Evolutionary conservation across 2,797 vertebrate species (phyloP).

Genomic region (Chloroceryle inda): DNA sequence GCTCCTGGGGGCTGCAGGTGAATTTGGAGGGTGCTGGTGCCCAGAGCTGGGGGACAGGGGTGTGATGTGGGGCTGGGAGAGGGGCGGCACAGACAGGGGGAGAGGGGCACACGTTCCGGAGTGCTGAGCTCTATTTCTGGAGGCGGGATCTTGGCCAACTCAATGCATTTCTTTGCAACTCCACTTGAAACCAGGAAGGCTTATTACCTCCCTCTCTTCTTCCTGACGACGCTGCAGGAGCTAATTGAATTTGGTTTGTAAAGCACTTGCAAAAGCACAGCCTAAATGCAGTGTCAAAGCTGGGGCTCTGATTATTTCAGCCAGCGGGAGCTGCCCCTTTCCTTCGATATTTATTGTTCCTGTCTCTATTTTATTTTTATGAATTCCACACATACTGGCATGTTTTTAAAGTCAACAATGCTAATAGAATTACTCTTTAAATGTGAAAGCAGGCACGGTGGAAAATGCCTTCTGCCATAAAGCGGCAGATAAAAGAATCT

Average conservation of each 20-base stretch:
- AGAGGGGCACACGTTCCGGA: neutral
- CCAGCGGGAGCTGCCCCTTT: constrained; percentile 70
- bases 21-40: neutral
- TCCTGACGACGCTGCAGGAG: constrained; percentile 53
- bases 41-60: accelerated
- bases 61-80: neutral
- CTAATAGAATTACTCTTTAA: constrained; percentile 52
- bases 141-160: constrained; percentile 36
- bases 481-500: constrained; percentile 51
- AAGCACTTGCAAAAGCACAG: constrained; percentile 72
- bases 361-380: constrained; percentile 66
- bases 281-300: constrained; percentile 62
- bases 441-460: constrained; percentile 49
- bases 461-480: constrained; percentile 61
- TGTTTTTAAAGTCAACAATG: constrained; percentile 64
- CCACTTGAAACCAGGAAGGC: constrained; percentile 57
- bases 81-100: neutral
- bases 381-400: constrained; percentile 70
- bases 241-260: constrained; percentile 74
- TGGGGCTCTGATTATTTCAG: constrained; percentile 58
- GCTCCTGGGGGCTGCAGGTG: accelerated
- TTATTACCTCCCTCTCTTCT: constrained; percentile 56
- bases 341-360: constrained; percentile 71
- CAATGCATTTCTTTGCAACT: constrained; percentile 50
- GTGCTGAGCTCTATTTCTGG: constrained; percentile 28